Evolutionary conservation across 2,888 invertebrate species (phyloP), one percentile per base, ranked within the genome.

Genomic region (Archaeoteleia sp.): DNA sequence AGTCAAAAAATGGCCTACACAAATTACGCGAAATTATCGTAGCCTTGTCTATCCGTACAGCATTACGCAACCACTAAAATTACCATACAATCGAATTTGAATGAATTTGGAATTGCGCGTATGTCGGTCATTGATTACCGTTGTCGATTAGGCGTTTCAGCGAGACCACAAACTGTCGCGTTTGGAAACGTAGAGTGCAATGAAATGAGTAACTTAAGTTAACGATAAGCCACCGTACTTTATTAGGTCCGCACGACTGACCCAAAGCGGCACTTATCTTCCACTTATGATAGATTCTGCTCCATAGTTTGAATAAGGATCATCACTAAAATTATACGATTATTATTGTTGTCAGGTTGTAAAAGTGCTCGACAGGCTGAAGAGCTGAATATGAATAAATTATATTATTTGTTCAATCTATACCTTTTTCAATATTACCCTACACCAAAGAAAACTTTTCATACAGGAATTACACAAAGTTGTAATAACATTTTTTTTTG

Each of bases 181-280:
- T 15, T 42, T 10, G 23, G 15, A 43, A 27, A 30, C 40, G 25
- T 48, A 62, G 45, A 17, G 32, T 54, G 35, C 42, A 40, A 27
- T 53, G 9, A 20, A 61, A 55, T 25, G 34, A 48, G 43, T 51
- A 55, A 43, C n/a, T 55, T 61, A 43, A 63, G 54, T 72, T 67
- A 45, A 43, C 30, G 39, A 49, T 67, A 58, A 69, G 70, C 58
- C 74, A 77, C 74, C 67, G 46, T 76, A 71, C 60, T 72, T 77
- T 75, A 65, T 70, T 82, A 83, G 81, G 80, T 79, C 82, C 83
- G 84, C 84, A 84, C 81, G 84, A 84, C 83, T 85, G 84, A 84
- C 77, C 78, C 78, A 80, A 82, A 68, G 83, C 84, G 83, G 84
- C 81, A 80, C 77, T 77, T 74, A 78, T 78, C 72, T 78, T 80